Evolutionary conservation across 2,113 vertebrate species (phyloP), one percentile per base, ranked within the genome.

Genomic region (Octodon degus): DNA sequence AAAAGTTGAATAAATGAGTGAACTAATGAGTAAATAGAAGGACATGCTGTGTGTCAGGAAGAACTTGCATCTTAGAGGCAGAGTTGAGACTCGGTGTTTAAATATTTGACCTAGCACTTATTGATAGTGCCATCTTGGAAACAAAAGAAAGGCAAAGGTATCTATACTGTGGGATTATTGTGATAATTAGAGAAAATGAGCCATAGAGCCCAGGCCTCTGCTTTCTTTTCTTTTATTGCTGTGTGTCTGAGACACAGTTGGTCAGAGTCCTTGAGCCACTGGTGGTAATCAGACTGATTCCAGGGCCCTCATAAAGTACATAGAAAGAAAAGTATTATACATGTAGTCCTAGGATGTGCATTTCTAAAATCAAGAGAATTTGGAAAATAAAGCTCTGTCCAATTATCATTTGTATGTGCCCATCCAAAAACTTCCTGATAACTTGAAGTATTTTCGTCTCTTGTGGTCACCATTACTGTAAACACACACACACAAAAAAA

Each of bases 131-230:
- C 47, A 70, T 62, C 63, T 86, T 94, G 37, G 43, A 95, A 93
- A 84, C 81, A 70, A 94, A 89, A 91, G 34, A 32, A 92, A 95
- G 40, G 32, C 24, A 90, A 81, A 89, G 24, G 65, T 43, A 24
- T n/a, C 50, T 88, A 60, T 34, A 25, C 2, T 65, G 8, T 63
- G 76, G 34, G 30, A 34, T 43, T 65, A 19, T 60, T 88, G 24
- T 40, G 37, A 72, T 83, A 47, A 91, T 81, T 95, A 47, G 68
- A 74, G 30, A 86, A 92, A 79, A 90, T 30, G 53, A 62, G 2
- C 1, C 55, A 87, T n/a, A 81, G 88, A 85, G 22, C 12, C 70
- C 37, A 34, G 67, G 63, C 25, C 27, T 34, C 1, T 13, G 6
- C 4, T 89, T 55, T 2, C 60, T 72, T 86, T 65, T 60, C 13